Evolutionary conservation across 2,797 vertebrate genomes (phyloP).

Genomic region (Lutjanus argentimaculatus): DNA sequence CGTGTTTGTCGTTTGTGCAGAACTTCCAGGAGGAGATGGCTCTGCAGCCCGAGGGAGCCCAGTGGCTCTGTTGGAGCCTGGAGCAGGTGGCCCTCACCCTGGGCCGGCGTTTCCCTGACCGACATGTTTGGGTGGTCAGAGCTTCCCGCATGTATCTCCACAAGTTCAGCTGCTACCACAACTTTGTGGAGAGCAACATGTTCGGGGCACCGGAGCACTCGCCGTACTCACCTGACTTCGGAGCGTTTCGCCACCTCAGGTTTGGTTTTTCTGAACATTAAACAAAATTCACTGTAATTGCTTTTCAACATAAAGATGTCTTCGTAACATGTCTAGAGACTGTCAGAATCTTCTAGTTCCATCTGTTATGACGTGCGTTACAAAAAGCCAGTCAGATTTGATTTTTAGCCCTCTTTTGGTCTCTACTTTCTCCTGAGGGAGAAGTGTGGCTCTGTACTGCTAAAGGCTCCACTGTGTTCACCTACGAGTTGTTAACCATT

Average conservation of each 20-base stretch:
- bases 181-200: slow-evolving; percentile 96
- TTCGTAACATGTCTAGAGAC: no score
- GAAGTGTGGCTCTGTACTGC: no score
- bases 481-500: no score
- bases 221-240: slow-evolving; percentile 74
- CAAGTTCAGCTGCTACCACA: slow-evolving; percentile 98
- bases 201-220: slow-evolving; percentile 96
- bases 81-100: slow-evolving; percentile 91
- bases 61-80: slow-evolving; percentile 95
- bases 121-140: slow-evolving; percentile 93
- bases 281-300: not conserved
- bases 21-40: slow-evolving; percentile 95
- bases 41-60: slow-evolving; percentile 91
- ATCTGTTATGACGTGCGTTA: no score
- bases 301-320: not conserved
- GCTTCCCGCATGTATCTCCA: slow-evolving; percentile 96
- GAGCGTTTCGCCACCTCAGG: slow-evolving; percentile 92
- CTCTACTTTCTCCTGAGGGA: no score
- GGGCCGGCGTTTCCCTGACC: slow-evolving; percentile 89
- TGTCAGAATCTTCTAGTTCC: no score
- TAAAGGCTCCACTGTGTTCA: no score
- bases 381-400: no score
- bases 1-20: slow-evolving; percentile 76
- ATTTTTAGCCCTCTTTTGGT: no score
- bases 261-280: slow-evolving; percentile 19